phyloP scores from a whole-genome alignment of 2,888 invertebrate species.

The Tubiluchus corallicola region DNA sequence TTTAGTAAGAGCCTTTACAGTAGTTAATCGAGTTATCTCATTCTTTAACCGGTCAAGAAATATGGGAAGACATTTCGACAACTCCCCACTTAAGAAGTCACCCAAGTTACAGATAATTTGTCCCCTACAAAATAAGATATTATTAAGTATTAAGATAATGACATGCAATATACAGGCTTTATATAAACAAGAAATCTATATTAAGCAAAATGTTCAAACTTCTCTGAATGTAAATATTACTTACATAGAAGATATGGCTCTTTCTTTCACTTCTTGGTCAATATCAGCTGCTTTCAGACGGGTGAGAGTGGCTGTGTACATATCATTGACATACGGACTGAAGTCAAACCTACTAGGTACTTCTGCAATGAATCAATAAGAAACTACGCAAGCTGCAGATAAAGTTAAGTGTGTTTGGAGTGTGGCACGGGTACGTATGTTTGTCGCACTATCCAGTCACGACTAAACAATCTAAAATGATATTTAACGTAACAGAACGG shows the following conservation, averaged over 20 bases:
- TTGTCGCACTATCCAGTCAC: too few relatives aligned
- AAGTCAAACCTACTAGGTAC: constrained; percentile 58
- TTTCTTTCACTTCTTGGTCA: constrained; percentile 97
- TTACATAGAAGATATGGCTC: constrained; percentile 80
- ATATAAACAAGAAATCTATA: not conserved
- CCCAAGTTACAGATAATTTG: constrained; percentile 82
- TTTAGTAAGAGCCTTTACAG: constrained; percentile 85
- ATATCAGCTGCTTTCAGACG: constrained; percentile 83
- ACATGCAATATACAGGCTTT: not conserved
- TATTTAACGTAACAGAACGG: too few relatives aligned
- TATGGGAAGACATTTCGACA: constrained; percentile 71
- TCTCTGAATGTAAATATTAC: constrained; percentile 12
- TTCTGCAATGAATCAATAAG: too few relatives aligned
- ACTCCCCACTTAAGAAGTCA: constrained; percentile 44
- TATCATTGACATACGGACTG: constrained; percentile 47
- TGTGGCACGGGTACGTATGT: too few relatives aligned
- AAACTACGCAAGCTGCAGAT: too few relatives aligned
- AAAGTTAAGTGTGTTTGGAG: too few relatives aligned
- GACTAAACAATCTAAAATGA: too few relatives aligned
- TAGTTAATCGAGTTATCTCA: constrained; percentile 88
- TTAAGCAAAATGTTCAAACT: not conserved
- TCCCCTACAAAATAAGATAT: constrained; percentile 35
- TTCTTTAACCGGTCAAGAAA: constrained; percentile 85
- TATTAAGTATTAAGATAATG: not conserved
- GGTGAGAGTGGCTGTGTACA: constrained; percentile 62